Evolutionary conservation across 2,797 vertebrate genomes (phyloP).

Genomic region (Hemibagrus guttatus): DNA sequence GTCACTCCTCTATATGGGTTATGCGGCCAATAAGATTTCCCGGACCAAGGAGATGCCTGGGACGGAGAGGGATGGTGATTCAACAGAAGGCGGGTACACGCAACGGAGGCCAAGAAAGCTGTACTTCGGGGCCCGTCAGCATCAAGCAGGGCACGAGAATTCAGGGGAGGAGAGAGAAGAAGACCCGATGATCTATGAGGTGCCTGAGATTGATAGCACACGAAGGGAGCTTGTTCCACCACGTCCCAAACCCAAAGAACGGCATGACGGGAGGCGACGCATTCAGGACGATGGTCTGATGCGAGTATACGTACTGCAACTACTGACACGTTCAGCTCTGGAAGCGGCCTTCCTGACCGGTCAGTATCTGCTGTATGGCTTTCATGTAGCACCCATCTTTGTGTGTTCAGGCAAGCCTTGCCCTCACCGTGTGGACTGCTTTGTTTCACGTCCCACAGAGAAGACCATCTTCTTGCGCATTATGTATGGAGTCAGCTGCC

Average conservation of each 20-base stretch:
- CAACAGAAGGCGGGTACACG: constrained; percentile 77
- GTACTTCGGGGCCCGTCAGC: constrained; percentile 79
- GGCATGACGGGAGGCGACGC: constrained; percentile 88
- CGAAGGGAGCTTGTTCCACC: constrained; percentile 82
- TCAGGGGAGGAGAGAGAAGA: constrained; percentile 82
- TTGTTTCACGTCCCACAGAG: constrained; percentile 94
- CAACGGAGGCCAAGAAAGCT: constrained; percentile 79
- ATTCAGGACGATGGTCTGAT: constrained; percentile 93
- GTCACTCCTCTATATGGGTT: constrained; percentile 94
- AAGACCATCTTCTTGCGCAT: constrained; percentile 98
- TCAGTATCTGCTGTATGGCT: constrained; percentile 95
- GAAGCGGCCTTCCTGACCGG: constrained; percentile 91
- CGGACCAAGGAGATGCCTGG: constrained; percentile 81
- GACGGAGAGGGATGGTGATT: constrained; percentile 59
- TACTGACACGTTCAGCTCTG: constrained; percentile 85
- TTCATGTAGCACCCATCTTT: constrained; percentile 85
- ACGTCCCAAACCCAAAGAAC: constrained; percentile 79
- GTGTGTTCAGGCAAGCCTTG: constrained; percentile 89
- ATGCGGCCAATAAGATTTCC: constrained; percentile 93
- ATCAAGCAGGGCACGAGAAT: constrained; percentile 71
- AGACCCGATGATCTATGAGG: constrained; percentile 88
- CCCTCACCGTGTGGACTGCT: constrained; percentile 95
- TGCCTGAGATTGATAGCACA: constrained; percentile 85
- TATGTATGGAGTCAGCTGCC: constrained; percentile 93
- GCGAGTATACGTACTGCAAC: constrained; percentile 93